Conservation (phyloP, 2,797 vertebrate genomes). For the Coccyzus lansbergi region DNA sequence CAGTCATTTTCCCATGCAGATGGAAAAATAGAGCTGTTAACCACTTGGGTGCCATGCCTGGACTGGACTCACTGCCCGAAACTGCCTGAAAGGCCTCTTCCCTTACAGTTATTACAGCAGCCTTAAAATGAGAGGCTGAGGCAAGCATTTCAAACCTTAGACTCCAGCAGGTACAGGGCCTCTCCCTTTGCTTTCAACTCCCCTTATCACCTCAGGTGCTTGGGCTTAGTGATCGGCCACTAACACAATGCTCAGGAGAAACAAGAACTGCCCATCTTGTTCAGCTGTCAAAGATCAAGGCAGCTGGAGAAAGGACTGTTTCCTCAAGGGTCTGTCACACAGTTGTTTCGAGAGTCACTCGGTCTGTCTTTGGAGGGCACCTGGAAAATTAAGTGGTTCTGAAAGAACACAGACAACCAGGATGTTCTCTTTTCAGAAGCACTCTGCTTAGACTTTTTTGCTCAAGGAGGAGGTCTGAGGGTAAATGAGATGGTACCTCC, state of each 20-base stretch:
- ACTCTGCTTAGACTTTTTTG: neutral
- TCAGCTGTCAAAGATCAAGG: neutral
- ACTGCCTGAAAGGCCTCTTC: neutral
- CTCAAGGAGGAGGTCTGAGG: neutral
- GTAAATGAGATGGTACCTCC: neutral
- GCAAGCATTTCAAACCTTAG: neutral
- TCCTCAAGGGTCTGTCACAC: neutral
- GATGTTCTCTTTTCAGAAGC: neutral
- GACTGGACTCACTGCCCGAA: neutral
- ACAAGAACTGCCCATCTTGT: accelerated
- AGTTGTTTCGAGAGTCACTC: neutral
- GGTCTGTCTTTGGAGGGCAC: neutral
- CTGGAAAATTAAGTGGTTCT: neutral
- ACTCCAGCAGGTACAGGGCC: neutral
- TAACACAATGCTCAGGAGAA: neutral
- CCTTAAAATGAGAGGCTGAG: neutral
- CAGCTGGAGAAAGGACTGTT: neutral
- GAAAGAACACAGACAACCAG: neutral
- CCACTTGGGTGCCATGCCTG: accelerated
- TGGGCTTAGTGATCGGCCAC: neutral
- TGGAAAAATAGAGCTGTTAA: neutral
- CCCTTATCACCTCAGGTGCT: neutral
- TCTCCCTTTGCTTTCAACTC: neutral
- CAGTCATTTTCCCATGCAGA: neutral
- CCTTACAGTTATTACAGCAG: neutral